These are phyloP conservation scores for Furnarius figulus DNA, from an alignment of 2,113 vertebrate species.

Conservation along the genomic window DNA sequence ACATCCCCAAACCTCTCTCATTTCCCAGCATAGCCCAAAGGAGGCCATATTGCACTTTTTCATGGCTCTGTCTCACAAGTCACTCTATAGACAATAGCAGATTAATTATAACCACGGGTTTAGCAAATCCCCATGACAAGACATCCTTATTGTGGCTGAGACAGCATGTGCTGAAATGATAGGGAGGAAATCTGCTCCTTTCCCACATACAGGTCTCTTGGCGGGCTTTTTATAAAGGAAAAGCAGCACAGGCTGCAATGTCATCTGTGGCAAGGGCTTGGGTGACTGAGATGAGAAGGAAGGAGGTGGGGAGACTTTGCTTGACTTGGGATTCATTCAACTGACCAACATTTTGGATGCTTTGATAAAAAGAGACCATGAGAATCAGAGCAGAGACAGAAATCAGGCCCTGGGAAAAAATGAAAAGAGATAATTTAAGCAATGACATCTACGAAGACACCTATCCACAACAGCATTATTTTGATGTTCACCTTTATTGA, in stretches of 20 bases:
- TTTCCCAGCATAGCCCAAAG: conserved; percentile 49
- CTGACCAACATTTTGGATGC: background rate
- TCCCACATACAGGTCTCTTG: background rate
- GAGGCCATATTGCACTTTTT: conserved; percentile 21
- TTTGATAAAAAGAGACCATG: background rate
- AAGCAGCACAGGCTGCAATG: background rate
- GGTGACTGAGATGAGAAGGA: background rate
- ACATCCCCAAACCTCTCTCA: conserved; percentile 3
- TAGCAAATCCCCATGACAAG: conserved; percentile 61
- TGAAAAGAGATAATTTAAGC: background rate
- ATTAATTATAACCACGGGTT: conserved; percentile 65
- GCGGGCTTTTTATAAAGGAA: background rate
- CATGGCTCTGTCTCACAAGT: conserved; percentile 28
- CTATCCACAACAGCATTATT: background rate
- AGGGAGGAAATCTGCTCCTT: conserved; percentile 37
- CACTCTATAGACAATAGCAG: conserved; percentile 54
- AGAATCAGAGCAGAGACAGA: background rate
- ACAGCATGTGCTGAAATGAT: background rate
- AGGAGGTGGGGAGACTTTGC: background rate
- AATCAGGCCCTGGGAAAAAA: background rate
- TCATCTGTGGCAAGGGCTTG: background rate
- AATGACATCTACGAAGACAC: background rate
- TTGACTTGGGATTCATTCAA: background rate
- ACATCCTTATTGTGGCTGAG: conserved; percentile 30
- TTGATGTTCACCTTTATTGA: rapidly evolving